Percentiles rank a stretch among this genome's conserved stretches.
phyloP scores from a whole-genome alignment of 2,113 vertebrate genomes.

The Callithrix jacchus region DNA sequence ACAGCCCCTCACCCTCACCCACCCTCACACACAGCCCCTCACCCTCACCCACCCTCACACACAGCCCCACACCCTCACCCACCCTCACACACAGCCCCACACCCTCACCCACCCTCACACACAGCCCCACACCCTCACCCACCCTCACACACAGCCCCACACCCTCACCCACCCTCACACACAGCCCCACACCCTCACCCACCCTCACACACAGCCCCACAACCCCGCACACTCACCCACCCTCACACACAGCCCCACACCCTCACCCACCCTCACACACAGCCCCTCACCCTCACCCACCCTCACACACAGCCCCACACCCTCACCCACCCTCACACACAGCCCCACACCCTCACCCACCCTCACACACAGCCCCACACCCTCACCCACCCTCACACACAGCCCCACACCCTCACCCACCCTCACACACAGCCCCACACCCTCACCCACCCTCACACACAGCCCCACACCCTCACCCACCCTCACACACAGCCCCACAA shows the following conservation, averaged over 20 bases:
- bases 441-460: too few species aligned
- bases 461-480: too few species aligned
- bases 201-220: accelerated
- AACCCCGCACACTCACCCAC: background rate
- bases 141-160: background rate
- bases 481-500: background rate
- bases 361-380: too few species aligned
- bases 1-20: too few species aligned
- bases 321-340: too few species aligned
- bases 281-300: background rate
- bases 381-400: too few species aligned
- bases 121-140: background rate
- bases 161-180: background rate
- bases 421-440: too few species aligned
- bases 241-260: background rate
- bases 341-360: too few species aligned
- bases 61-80: background rate
- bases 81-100: background rate
- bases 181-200: too few species aligned
- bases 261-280: too few species aligned
- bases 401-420: too few species aligned
- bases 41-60: background rate
- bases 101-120: background rate
- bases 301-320: background rate
- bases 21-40: too few species aligned